phyloP scores from a whole-genome alignment of 2,888 invertebrate genomes.

The Scaptomyza polygonia region DNA sequence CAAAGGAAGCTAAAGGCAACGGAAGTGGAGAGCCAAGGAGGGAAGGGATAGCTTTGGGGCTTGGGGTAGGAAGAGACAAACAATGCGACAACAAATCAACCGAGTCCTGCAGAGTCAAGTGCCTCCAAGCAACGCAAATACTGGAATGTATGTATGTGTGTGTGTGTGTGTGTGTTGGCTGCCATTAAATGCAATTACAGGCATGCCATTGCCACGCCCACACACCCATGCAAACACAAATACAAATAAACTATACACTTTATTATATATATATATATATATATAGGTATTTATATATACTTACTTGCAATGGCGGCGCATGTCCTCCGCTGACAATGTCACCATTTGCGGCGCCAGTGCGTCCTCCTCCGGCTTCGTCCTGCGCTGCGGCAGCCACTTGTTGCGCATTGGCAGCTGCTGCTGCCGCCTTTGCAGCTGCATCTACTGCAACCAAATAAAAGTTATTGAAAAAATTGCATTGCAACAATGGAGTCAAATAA shows the following conservation, averaged over 20 bases:
- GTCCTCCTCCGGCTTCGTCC: slow-evolving; percentile 69
- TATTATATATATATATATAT: neutral
- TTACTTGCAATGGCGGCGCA: slow-evolving; percentile 87
- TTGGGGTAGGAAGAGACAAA: slow-evolving; percentile 27
- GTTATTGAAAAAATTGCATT: slow-evolving; percentile 21
- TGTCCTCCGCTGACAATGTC: slow-evolving; percentile 85
- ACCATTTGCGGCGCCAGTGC: slow-evolving; percentile 86
- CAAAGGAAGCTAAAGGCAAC: neutral
- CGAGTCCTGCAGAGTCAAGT: slow-evolving; percentile 37
- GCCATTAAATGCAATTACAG: slow-evolving; percentile 71
- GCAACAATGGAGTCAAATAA: slow-evolving; percentile 4
- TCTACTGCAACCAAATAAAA: slow-evolving; percentile 73
- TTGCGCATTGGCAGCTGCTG: slow-evolving; percentile 68
- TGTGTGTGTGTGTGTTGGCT: slow-evolving; percentile 19
- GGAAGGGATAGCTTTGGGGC: no score
- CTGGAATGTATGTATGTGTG: slow-evolving; percentile 18
- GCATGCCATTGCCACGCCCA: slow-evolving; percentile 52
- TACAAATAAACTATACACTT: slow-evolving; percentile 15
- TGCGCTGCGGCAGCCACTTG: slow-evolving; percentile 80
- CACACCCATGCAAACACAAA: slow-evolving; percentile 1
- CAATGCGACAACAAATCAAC: slow-evolving; percentile 67
- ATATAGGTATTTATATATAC: slow-evolving; percentile 34
- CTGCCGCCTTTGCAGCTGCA: slow-evolving; percentile 70
- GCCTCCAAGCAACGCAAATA: slow-evolving; percentile 33
- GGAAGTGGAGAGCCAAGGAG: no score